A percentile compares a stretch with the other conserved stretches of the same genome.
These are phyloP conservation scores for Lepus americanus DNA, from an alignment of 2,113 vertebrate genomes.

Conservation along the genomic window DNA sequence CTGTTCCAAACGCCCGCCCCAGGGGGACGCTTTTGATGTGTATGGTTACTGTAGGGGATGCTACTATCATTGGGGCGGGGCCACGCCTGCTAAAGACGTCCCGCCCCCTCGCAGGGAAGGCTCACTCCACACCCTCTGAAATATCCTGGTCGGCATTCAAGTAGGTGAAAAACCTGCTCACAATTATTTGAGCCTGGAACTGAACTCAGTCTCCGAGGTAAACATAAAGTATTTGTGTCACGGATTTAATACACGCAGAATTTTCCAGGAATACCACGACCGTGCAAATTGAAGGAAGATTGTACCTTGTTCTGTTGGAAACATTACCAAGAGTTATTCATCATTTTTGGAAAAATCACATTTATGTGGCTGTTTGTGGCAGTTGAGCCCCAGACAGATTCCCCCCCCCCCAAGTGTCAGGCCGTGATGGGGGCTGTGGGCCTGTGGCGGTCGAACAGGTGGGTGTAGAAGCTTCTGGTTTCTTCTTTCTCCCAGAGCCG, in stretches of 20 bases:
- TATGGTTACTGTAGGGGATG: neutral
- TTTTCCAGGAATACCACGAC: conserved; percentile 43
- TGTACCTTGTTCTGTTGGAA: conserved; percentile 26
- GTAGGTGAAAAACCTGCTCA: neutral
- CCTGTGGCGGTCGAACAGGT: rapidly evolving
- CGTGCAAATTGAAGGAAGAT: conserved; percentile 3
- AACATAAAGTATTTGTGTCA: conserved; percentile 61
- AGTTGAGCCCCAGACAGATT: neutral
- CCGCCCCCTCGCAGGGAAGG: rapidly evolving
- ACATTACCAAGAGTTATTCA: conserved; percentile 29
- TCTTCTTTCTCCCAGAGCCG: neutral
- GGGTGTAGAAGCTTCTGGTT: neutral
- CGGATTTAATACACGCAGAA: conserved; percentile 27
- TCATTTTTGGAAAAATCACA: conserved; percentile 57
- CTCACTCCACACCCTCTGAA: neutral
- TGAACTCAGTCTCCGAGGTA: neutral
- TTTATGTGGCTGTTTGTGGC: neutral
- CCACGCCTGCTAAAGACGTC: neutral
- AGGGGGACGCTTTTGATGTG: neutral
- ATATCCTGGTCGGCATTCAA: neutral
- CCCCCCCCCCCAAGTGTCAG: neutral
- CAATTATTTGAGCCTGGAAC: conserved; percentile 8
- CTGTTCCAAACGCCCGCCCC: too few relatives aligned
- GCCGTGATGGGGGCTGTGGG: neutral
- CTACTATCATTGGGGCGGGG: neutral